Evolutionary conservation across 2,888 invertebrate species (phyloP).

Genomic region (Epistrophe grossulariae): DNA sequence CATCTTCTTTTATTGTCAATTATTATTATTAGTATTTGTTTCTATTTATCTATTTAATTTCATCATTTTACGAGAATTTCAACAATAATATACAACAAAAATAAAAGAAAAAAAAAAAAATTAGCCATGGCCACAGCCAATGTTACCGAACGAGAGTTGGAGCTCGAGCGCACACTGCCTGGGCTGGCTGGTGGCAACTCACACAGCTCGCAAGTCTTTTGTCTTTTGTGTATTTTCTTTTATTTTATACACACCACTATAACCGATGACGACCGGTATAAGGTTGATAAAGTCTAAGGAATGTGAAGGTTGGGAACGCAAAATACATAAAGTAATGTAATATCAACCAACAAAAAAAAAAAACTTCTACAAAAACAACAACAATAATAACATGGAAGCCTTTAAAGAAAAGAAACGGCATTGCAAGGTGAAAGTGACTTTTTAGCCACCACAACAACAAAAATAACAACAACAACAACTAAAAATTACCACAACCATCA

Average conservation of each 20-base stretch:
- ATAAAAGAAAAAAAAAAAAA: slow-evolving; percentile 14
- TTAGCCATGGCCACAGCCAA: slow-evolving; percentile 75
- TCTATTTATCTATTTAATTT: slow-evolving; percentile 62
- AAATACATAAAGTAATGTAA: slow-evolving; percentile 64
- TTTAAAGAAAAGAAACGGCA: slow-evolving; percentile 83
- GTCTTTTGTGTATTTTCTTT: slow-evolving; percentile 40
- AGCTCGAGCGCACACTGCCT: slow-evolving; percentile 21
- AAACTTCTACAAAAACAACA: slow-evolving; percentile 19
- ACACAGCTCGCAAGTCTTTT: neutral
- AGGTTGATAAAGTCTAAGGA: slow-evolving; percentile 52
- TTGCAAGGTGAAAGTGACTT: slow-evolving; percentile 84
- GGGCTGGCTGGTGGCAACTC: slow-evolving; percentile 5
- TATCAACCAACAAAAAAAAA: slow-evolving; percentile 61
- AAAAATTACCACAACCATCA: slow-evolving; percentile 41
- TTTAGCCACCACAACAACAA: slow-evolving; percentile 50
- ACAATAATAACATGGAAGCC: slow-evolving; percentile 75
- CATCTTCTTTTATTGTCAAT: slow-evolving; percentile 26
- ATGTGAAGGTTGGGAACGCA: slow-evolving; percentile 69
- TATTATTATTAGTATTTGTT: slow-evolving; percentile 14
- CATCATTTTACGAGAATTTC: slow-evolving; percentile 67
- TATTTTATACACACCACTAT: neutral
- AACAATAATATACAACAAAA: slow-evolving; percentile 1
- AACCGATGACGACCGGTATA: slow-evolving; percentile 32
- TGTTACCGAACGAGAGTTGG: slow-evolving; percentile 63
- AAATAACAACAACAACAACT: slow-evolving; percentile 22